Evolutionary conservation across 2,888 invertebrate genomes (phyloP).

Genomic region (Hemicrepidius hirtus): DNA sequence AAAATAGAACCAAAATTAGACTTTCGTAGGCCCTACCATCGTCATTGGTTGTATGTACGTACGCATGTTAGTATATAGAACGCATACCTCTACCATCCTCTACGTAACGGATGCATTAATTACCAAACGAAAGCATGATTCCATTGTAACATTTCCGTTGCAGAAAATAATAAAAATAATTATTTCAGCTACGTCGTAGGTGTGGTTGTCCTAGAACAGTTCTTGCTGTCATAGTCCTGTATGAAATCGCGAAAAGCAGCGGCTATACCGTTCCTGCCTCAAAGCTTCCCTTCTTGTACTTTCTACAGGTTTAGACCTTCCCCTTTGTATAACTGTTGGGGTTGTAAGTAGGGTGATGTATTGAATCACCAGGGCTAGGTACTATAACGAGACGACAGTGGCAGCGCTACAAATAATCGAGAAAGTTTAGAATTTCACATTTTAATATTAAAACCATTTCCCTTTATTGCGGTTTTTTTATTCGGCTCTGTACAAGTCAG

Average conservation of each 20-base stretch:
- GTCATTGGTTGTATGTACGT: not conserved
- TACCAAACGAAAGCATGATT: slow-evolving; percentile 35
- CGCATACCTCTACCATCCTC: not conserved
- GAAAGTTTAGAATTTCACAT: too few species aligned
- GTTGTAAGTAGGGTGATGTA: slow-evolving; percentile 10
- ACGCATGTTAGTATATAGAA: slow-evolving; percentile 24
- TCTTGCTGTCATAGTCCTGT: too few species aligned
- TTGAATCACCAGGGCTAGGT: not conserved
- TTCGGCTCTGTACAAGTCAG: too few species aligned
- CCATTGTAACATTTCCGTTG: slow-evolving; percentile 46
- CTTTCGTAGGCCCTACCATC: too few species aligned
- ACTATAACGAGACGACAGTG: not conserved
- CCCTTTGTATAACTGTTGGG: slow-evolving; percentile 12
- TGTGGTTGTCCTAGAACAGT: not conserved
- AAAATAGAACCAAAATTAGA: too few species aligned
- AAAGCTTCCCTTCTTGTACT: not conserved
- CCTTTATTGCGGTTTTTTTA: too few species aligned
- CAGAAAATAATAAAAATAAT: slow-evolving; percentile 42
- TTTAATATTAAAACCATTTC: too few species aligned
- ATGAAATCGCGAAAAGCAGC: not conserved
- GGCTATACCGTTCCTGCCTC: not conserved
- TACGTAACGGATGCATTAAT: slow-evolving; percentile 41
- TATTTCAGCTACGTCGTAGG: slow-evolving; percentile 45
- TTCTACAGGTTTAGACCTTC: not conserved
- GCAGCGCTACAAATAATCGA: too few species aligned